These are phyloP conservation scores for Trichomalopsis sarcophagae DNA, from an alignment of 1,140 invertebrate species.

Conservation along the genomic window DNA sequence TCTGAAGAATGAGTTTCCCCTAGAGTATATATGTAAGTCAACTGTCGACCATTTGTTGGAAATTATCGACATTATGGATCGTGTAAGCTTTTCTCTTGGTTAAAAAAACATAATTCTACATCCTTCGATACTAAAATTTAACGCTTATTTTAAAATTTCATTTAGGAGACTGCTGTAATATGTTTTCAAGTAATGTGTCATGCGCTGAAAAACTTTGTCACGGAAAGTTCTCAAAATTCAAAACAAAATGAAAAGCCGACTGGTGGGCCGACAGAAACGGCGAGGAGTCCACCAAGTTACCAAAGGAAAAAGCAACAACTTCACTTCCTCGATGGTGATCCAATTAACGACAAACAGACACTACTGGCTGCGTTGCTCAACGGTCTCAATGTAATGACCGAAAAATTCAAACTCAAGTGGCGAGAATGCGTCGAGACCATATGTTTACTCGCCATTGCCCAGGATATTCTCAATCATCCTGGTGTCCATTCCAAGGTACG, in stretches of 20 bases:
- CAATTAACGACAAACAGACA: slow-evolving; percentile 69
- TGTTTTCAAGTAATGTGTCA: slow-evolving; percentile 83
- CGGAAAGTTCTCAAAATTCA: slow-evolving; percentile 29
- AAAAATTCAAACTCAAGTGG: slow-evolving; percentile 84
- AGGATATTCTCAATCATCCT: slow-evolving; percentile 75
- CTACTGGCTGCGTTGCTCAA: slow-evolving; percentile 79
- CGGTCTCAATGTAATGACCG: slow-evolving; percentile 78
- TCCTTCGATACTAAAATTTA: slow-evolving; percentile 9
- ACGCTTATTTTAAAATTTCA: slow-evolving; percentile 59
- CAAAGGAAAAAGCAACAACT: slow-evolving; percentile 48
- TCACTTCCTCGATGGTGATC: slow-evolving; percentile 62
- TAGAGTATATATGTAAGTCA: slow-evolving; percentile 71
- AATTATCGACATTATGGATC: slow-evolving; percentile 78
- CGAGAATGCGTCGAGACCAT: slow-evolving; percentile 82
- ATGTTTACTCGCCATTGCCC: slow-evolving; percentile 76
- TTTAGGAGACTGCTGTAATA: slow-evolving; percentile 80
- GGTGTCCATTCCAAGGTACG: slow-evolving; percentile 75
- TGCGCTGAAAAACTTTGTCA: slow-evolving; percentile 78
- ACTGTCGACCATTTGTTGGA: slow-evolving; percentile 73
- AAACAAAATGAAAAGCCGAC: slow-evolving; percentile 30
- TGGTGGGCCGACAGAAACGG: neutral
- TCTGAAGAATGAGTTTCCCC: slow-evolving; percentile 62
- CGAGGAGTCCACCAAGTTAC: neutral
- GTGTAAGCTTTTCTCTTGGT: slow-evolving; percentile 72
- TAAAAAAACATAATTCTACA: neutral